Evolutionary conservation across 2,888 invertebrate species (phyloP).

Genomic region (Polydrusus cervinus): DNA sequence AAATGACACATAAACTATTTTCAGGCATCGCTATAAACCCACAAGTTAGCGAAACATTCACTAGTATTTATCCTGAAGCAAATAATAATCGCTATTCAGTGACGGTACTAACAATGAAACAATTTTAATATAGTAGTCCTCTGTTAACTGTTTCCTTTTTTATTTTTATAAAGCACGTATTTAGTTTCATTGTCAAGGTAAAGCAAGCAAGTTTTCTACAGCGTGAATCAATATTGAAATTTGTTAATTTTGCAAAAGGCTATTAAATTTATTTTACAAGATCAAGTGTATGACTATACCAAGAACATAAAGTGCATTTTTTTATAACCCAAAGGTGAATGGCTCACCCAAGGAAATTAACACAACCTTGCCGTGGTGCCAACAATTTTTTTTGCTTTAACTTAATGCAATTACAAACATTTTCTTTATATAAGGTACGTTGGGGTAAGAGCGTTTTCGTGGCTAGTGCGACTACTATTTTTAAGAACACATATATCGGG

Average conservation of each 20-base stretch:
- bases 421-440: too few relatives aligned
- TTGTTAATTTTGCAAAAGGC: not conserved
- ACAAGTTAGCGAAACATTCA: not conserved
- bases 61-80: too few relatives aligned
- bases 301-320: too few relatives aligned
- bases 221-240: not conserved
- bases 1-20: not conserved
- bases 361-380: too few relatives aligned
- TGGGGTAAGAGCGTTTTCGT: too few relatives aligned
- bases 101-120: conserved; percentile 2
- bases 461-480: too few relatives aligned
- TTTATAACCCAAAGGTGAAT: too few relatives aligned
- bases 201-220: not conserved
- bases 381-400: too few relatives aligned
- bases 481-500: too few relatives aligned
- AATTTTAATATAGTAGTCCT: not conserved
- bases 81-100: not conserved
- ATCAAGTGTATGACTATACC: not conserved
- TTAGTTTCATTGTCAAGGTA: conserved; percentile 8
- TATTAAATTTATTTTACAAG: not conserved
- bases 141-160: not conserved
- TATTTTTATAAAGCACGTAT: not conserved
- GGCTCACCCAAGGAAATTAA: too few relatives aligned
- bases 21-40: not conserved
- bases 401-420: too few relatives aligned